phyloP scores from a whole-genome alignment of 1,140 invertebrate species.

The Laodelphax striatellus region DNA sequence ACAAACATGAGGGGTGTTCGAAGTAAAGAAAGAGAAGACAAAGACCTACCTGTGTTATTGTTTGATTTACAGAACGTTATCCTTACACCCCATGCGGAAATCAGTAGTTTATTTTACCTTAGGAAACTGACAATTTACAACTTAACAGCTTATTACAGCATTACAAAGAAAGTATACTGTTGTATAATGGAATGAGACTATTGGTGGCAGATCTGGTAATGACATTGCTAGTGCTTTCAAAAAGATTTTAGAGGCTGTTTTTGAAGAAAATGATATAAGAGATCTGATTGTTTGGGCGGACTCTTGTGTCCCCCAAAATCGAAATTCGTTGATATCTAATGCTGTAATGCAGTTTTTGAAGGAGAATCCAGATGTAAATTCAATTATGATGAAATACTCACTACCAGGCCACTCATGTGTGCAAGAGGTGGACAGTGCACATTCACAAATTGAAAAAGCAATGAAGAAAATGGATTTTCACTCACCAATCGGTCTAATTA shows the following conservation, averaged over 20 bases:
- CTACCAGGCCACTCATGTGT: conserved; percentile 23
- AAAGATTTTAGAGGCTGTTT: conserved; percentile 19
- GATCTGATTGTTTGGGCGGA: conserved; percentile 22
- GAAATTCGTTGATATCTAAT: conserved; percentile 23
- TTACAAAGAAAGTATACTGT: conserved; percentile 21
- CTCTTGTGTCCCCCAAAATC: conserved; percentile 25
- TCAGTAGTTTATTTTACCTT: conserved; percentile 8
- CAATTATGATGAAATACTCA: conserved; percentile 24
- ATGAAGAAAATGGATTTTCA: conserved; percentile 16
- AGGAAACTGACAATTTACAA: conserved; percentile 24
- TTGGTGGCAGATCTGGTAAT: conserved; percentile 21
- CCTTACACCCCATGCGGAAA: conserved; percentile 4
- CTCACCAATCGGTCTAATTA: conserved; percentile 19
- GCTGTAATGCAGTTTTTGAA: conserved; percentile 20
- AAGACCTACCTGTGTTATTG: neutral
- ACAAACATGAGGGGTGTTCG: conserved; percentile 1
- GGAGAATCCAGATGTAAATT: conserved; percentile 14
- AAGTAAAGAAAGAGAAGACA: conserved; percentile 1
- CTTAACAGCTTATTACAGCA: conserved; percentile 20
- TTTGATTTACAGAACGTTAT: conserved; percentile 7
- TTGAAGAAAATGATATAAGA: conserved; percentile 16
- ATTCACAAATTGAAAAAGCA: conserved; percentile 23
- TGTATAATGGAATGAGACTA: conserved; percentile 19
- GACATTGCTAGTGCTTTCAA: conserved; percentile 22
- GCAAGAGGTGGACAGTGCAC: conserved; percentile 25